Base-by-base conservation (phyloP, 2,113 vertebrate species). In the Phasianus colchicus region DNA sequence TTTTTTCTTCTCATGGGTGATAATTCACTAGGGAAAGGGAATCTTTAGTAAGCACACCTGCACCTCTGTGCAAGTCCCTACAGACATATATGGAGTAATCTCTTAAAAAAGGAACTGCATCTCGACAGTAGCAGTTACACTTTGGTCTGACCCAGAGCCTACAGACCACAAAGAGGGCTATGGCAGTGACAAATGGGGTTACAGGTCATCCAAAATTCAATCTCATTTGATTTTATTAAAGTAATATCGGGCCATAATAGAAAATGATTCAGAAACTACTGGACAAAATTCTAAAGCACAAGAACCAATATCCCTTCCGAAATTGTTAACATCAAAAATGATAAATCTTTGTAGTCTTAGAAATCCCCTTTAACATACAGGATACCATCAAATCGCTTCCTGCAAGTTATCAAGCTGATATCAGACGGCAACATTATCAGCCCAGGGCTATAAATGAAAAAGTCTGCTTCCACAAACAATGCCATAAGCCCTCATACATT, bases 271-370 rank as follows among this genome's bases (percentile, higher is more conserved):
- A 91, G 38, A 72, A 93, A 77, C 25, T 4, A 1, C 6, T 34
- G 25, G 45, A 83, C 30, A 40, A 74, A 86, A 85, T 10, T 45
- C 40, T 81, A 79, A 89, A 83, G 79, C 14, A 60, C 24, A 66
- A 73, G 38, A 83, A 60, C 60, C 72, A 91, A 91, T 83, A 91
- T 65, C 27, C 32, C 48, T 72, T 93, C n/a, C 18, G 52, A 95
- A 88, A 91, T 12, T 83, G 36, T 80, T 78, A 88, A 71, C 79
- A 75, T 86, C 83, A 89, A 61, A 64, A 82, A 87, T 11, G 79
- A 91, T 81, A 90, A 64, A 78, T 82, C 63, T 82, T 72, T 34
- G 32, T 4, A 25, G 60, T 42, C 67, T 91, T 79, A 85, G 85
- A 83, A 36, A 61, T 20, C 9, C 5, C 27, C 73, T 95, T 81